Evolutionary conservation across 2,113 vertebrate species (phyloP), one percentile per base, ranked within the genome.

Genomic region (Lutjanus erythropterus): DNA sequence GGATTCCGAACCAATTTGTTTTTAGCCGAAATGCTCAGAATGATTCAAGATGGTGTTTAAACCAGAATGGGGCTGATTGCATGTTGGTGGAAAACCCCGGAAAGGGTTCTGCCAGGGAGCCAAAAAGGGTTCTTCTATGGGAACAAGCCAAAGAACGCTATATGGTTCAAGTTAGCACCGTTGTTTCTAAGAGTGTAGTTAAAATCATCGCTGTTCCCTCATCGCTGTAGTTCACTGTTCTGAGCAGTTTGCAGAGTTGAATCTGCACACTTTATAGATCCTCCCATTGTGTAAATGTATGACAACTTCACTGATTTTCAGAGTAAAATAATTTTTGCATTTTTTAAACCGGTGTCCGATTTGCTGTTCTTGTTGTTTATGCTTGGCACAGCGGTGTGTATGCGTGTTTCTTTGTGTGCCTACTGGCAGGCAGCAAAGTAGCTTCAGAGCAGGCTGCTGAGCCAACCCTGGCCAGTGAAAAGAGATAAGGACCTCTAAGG

Each of bases 281-380:
- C 44, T 59, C 80, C 69, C 71, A 72, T 70, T 33, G 29, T 90
- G 79, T 85, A 56, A 70, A 79, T 86, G 85, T 88, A 47, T 29
- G 9, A 81, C 49, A 62, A 60, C 49, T 55, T 84, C 47, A 80
- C 35, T 29, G 60, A 74, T 81, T 89, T 86, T 91, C 59, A 78
- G 19, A 89, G 81, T 91, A 90, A 92, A 91, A 47, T 2, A 39
- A 50, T 59, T 91, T 93, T 92, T 86, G 86, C 86, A 88, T 91
- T 84, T 90, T 90, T 70, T 50, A 86, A 81, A 69, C 23, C 0
- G 12, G 23, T 44, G 56, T 41, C 42, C 12, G 9, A 71, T 52
- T 77, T 59, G n/a, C 66, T 69, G 55, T 37, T 65, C 12, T 70
- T 71, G 70, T 85, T 31, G 49, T 64, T 50, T 55, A 1, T 67